Base-by-base conservation (phyloP, 2,113 vertebrate genomes). In the Dromaius novaehollandiae region DNA sequence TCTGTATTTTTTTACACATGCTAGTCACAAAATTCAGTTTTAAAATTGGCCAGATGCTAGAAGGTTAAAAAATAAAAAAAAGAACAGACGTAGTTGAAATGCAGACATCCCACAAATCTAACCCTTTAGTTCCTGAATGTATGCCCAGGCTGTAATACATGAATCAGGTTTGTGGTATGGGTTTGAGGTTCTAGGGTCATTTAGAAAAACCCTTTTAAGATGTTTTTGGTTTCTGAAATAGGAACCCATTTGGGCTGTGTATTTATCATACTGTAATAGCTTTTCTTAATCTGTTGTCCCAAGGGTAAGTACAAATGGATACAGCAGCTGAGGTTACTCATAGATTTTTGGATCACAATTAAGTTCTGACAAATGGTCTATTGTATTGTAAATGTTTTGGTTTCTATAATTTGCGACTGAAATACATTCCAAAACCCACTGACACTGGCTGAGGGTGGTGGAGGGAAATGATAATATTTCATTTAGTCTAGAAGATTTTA, bases 211-310 rank as follows among this genome's bases (percentile, higher is more conserved):
- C 68, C 4, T 94, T 88, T 83, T 71, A 93, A 60, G 71, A 74
- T 21, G 2, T 75, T 91, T 76, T 50, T 77, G 79, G 36, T 68
- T 95, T 86, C 82, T 86, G 65, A 60, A 88, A 89, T 32, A 34
- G 70, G 88, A 96, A 94, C 68, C 36, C n/a, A 30, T 76, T 85
- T 81, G 80, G 64, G 21, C 21, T 36, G 13, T 68, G 12, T 82
- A 94, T 96, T 95, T 96, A 89, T 97, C 91, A 42, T 42, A 38
- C 60, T 74, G 14, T 26, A 88, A 93, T 53, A 88, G 82, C 34
- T 95, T 76, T 91, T 36, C 64, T 74, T 78, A 77, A 91, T 34
- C 85, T 40, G 1, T 81, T 83, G 32, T 94, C 89, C 91, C 93
- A 85, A 30, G 93, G 75, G 64, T 82, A 83, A 86, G 46, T 63